phyloP scores from a whole-genome alignment of 2,113 vertebrate genomes.

The Ivindomyrus marchei region DNA sequence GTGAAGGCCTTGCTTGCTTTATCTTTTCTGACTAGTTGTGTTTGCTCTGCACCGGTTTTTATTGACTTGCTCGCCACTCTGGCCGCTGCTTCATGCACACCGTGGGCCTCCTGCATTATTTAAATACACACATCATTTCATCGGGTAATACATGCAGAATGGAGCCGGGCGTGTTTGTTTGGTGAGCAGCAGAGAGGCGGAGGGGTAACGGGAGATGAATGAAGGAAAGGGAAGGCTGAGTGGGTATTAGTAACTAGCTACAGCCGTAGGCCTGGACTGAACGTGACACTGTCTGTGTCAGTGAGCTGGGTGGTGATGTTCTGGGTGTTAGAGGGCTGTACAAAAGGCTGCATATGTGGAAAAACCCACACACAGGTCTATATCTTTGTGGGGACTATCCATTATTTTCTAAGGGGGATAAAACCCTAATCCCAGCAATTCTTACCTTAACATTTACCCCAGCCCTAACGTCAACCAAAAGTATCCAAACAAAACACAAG shows the following conservation, averaged over 20 bases:
- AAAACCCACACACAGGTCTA: background rate
- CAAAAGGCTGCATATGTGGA: background rate
- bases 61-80: background rate
- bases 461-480: background rate
- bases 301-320: background rate
- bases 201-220: background rate
- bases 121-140: background rate
- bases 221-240: background rate
- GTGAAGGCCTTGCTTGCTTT: background rate
- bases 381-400: background rate
- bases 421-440: background rate
- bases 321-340: background rate
- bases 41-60: background rate
- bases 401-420: background rate
- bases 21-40: background rate
- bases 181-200: background rate
- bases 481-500: background rate
- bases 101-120: background rate
- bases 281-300: background rate
- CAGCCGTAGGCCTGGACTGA: background rate
- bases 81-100: background rate
- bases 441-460: background rate
- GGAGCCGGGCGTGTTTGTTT: background rate
- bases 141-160: background rate
- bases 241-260: constrained; percentile 5